These are phyloP conservation scores for Orius laevigatus DNA, from an alignment of 1,140 invertebrate genomes.

Conservation along the genomic window DNA sequence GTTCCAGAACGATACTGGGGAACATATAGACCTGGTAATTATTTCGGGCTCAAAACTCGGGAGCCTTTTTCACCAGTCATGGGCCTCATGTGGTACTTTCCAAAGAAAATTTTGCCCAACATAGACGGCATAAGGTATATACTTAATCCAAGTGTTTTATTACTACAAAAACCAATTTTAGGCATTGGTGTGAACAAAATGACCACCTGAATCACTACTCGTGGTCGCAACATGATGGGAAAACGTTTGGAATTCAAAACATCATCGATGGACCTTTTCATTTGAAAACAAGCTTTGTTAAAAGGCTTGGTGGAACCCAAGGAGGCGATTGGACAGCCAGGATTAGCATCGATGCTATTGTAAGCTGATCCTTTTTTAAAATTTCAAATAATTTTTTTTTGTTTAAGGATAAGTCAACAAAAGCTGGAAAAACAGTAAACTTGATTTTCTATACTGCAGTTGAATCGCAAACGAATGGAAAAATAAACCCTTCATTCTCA, in stretches of 20 bases:
- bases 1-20: constrained; percentile 83
- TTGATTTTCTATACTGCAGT: constrained; percentile 61
- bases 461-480: constrained; percentile 47
- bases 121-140: constrained; percentile 55
- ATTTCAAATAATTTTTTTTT: constrained; percentile 12
- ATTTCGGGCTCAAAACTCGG: constrained; percentile 80
- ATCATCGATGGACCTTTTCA: constrained; percentile 64
- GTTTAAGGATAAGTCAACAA: constrained; percentile 22
- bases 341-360: constrained; percentile 50
- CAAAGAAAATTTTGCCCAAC: constrained; percentile 41
- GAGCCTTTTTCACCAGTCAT: constrained; percentile 74
- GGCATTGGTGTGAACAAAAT: constrained; percentile 87
- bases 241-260: constrained; percentile 79
- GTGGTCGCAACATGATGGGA: constrained; percentile 86
- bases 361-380: constrained; percentile 23
- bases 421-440: constrained; percentile 37
- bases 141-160: no score
- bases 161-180: no score
- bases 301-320: constrained; percentile 53
- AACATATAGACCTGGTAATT: constrained; percentile 70
- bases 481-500: constrained; percentile 33
- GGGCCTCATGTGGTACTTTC: constrained; percentile 94
- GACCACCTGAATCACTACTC: constrained; percentile 65
- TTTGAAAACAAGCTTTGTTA: constrained; percentile 79
- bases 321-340: constrained; percentile 88